Evolutionary conservation across 2,797 vertebrate genomes (phyloP).

Genomic region (Huso huso): DNA sequence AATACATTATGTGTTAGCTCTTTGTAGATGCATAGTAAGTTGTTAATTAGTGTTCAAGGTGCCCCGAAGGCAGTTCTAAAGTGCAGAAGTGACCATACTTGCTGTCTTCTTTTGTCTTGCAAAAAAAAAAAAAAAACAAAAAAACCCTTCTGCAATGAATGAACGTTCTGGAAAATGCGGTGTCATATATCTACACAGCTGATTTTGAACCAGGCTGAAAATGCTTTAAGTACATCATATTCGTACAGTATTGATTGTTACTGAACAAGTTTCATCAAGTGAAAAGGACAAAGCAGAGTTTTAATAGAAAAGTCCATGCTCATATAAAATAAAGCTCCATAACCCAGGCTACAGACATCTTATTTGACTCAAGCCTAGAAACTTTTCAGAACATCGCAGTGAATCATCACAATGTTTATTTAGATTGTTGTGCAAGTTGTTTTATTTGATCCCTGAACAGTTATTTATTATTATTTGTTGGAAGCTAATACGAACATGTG

Average conservation of each 20-base stretch:
- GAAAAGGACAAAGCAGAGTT: slow-evolving; percentile 5
- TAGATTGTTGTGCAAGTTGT: no score
- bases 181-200: neutral
- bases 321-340: neutral
- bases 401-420: no score
- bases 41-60: neutral
- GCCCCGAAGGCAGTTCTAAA: neutral
- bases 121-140: neutral
- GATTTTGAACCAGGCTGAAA: slow-evolving; percentile 5
- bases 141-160: neutral
- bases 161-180: neutral
- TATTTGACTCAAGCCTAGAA: no score
- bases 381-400: no score
- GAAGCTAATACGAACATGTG: no score
- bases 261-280: slow-evolving; percentile 10
- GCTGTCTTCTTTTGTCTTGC: neutral
- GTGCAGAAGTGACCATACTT: neutral
- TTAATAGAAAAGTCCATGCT: slow-evolving; percentile 12
- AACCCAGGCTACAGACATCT: no score
- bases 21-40: neutral
- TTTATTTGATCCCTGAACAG: no score
- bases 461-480: no score
- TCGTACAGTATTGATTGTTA: slow-evolving; percentile 11
- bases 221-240: neutral
- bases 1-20: neutral